Conservation (phyloP, 2,888 invertebrate genomes). For the Cosmia pyralina region DNA sequence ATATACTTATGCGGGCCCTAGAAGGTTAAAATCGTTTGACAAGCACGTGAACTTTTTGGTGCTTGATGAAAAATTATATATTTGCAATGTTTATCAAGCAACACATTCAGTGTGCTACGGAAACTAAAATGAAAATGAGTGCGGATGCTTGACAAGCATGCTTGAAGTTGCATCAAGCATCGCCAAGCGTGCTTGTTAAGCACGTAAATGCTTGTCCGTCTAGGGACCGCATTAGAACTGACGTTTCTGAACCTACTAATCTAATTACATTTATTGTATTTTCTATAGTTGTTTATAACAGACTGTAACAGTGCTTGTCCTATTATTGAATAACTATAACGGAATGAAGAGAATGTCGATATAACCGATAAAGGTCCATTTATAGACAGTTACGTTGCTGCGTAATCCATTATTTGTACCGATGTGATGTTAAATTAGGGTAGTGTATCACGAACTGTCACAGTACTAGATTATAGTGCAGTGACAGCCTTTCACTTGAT, state of each 20-base stretch:
- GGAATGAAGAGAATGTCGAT: constrained; percentile 7
- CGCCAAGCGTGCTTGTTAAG: no score
- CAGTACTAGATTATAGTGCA: constrained; percentile 31
- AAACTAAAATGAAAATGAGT: no score
- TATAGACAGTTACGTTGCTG: constrained; percentile 14
- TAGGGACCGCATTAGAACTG: no score
- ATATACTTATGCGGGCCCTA: no score
- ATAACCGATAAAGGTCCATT: constrained; percentile 1
- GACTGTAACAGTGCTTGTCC: background rate
- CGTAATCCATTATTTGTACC: constrained; percentile 32
- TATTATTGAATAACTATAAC: background rate
- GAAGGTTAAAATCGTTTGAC: no score
- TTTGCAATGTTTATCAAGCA: no score
- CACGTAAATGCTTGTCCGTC: no score
- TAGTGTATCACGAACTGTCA: constrained; percentile 47
- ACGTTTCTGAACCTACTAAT: background rate
- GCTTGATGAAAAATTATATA: no score
- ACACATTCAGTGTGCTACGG: no score
- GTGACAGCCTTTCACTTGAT: constrained; percentile 53
- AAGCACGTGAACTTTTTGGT: no score
- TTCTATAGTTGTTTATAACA: background rate
- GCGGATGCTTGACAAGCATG: no score
- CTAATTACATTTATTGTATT: background rate
- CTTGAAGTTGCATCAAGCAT: no score
- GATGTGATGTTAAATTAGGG: constrained; percentile 27